phyloP scores from a whole-genome alignment of 2,797 vertebrate species.

The Oophaga sylvatica region DNA sequence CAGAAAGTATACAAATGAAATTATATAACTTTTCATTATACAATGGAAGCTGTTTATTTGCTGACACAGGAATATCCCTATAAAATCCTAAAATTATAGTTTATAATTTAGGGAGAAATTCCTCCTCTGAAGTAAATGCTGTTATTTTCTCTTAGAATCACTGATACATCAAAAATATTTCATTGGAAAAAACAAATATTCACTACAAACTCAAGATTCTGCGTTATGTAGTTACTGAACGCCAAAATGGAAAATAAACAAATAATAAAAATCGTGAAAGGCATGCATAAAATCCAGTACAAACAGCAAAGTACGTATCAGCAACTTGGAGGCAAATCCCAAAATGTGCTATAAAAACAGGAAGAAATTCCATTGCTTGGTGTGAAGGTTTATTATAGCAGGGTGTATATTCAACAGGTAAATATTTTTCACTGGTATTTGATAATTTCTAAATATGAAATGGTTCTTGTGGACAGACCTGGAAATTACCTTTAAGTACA shows the following conservation, averaged over 20 bases:
- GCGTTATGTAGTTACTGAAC: background rate
- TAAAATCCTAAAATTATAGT: too few species aligned
- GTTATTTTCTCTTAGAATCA: background rate
- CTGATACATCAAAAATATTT: background rate
- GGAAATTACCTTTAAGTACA: conserved; percentile 14
- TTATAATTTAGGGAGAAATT: background rate
- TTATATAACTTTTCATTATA: too few species aligned
- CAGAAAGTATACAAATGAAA: too few species aligned
- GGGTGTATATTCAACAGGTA: background rate
- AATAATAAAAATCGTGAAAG: background rate
- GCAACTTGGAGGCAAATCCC: background rate
- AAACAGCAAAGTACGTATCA: background rate
- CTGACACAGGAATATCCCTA: too few species aligned
- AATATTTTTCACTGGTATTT: background rate
- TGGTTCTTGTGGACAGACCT: background rate
- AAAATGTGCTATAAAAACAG: background rate
- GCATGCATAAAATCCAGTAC: background rate
- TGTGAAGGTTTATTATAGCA: background rate
- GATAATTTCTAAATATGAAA: background rate
- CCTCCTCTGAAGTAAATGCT: background rate
- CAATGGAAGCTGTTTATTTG: too few species aligned
- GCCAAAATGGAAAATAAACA: background rate
- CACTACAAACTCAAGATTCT: background rate
- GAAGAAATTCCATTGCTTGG: background rate
- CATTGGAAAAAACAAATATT: background rate